Evolutionary conservation across 2,113 vertebrate species (phyloP).

Genomic region (Eira barbara): DNA sequence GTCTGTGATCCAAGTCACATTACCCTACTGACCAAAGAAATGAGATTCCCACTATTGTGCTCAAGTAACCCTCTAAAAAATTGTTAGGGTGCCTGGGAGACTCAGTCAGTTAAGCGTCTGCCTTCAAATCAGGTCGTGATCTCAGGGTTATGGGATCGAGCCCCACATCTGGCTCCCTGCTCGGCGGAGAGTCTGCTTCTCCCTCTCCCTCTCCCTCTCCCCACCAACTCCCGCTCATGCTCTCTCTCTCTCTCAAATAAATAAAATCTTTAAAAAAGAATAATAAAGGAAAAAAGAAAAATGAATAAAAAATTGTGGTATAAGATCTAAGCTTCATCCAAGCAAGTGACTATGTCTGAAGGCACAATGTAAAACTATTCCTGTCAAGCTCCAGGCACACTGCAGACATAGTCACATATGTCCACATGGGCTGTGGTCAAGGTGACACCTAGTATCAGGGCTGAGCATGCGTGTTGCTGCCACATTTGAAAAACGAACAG

Average conservation of each 20-base stretch:
- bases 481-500: neutral
- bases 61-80: neutral
- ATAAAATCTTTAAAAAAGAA: too few relatives aligned
- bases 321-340: neutral
- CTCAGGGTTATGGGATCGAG: too few relatives aligned
- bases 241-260: too few relatives aligned
- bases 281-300: too few relatives aligned
- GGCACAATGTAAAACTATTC: neutral
- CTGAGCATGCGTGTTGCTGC: neutral
- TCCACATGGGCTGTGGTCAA: neutral
- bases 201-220: too few relatives aligned
- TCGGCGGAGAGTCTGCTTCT: too few relatives aligned
- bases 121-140: too few relatives aligned
- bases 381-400: neutral
- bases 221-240: too few relatives aligned
- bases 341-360: neutral
- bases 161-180: too few relatives aligned
- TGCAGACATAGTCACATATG: too few relatives aligned
- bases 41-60: neutral
- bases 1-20: neutral
- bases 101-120: too few relatives aligned
- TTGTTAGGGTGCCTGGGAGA: too few relatives aligned
- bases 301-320: neutral
- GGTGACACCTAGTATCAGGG: neutral
- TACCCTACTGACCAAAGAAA: neutral